Evolutionary conservation across 2,113 vertebrate species (phyloP).

Genomic region (Dasyornis broadbenti): DNA sequence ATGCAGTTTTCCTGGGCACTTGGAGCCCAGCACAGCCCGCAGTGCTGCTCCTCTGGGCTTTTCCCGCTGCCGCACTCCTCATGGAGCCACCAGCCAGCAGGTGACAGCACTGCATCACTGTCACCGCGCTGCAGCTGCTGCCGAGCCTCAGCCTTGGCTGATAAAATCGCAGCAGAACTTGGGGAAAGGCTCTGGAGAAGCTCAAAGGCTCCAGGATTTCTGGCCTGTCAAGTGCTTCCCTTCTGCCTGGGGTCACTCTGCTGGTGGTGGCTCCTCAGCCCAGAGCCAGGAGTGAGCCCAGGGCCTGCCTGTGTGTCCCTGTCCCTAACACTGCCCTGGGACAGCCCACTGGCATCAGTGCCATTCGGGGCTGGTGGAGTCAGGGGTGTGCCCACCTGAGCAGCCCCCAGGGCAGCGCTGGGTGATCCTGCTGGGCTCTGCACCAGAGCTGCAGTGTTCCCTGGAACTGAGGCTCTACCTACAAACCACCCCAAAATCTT

Average conservation of each 20-base stretch:
- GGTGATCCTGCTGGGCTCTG: not conserved
- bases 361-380: fast-evolving
- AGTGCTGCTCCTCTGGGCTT: conserved; percentile 4
- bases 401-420: fast-evolving
- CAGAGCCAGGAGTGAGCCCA: not conserved
- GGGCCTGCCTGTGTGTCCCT: fast-evolving
- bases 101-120: conserved; percentile 48
- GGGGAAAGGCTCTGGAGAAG: not conserved
- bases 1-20: not conserved
- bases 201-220: not conserved
- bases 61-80: not conserved
- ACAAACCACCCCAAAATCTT: not conserved
- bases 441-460: not conserved
- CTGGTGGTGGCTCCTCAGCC: not conserved
- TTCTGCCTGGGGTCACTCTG: not conserved
- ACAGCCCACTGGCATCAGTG: fast-evolving
- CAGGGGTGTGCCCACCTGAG: not conserved
- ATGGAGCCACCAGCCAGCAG: conserved; percentile 10
- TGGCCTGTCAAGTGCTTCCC: not conserved
- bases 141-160: not conserved
- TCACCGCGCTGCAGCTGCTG: not conserved
- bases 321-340: fast-evolving
- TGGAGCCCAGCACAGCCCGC: not conserved
- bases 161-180: not conserved
- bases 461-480: not conserved